A percentile compares a stretch with the other conserved stretches of the same genome.
Evolutionary conservation across 2,888 invertebrate genomes (phyloP).

Genomic region (Euspilapteryx auroguttella): DNA sequence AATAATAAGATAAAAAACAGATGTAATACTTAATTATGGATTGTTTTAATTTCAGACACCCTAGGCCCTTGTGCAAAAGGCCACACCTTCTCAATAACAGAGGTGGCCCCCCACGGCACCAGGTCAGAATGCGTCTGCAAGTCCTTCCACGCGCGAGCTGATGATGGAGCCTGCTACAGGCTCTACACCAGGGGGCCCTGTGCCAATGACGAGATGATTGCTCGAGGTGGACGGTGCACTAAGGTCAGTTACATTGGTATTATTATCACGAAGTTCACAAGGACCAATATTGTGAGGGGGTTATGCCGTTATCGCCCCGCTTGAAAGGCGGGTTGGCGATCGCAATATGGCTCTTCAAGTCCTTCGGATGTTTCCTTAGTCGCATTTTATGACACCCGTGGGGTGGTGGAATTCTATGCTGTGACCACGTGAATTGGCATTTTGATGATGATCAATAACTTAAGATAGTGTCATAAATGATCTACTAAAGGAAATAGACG

Average conservation of each 20-base stretch:
- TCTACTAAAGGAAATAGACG: no score
- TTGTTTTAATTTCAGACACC: slow-evolving; percentile 55
- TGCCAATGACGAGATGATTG: slow-evolving; percentile 65
- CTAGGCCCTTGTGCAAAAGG: slow-evolving; percentile 76
- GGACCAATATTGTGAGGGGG: neutral
- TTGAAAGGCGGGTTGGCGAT: no score
- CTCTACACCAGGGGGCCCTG: slow-evolving; percentile 82
- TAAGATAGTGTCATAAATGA: no score
- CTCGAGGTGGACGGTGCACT: slow-evolving; percentile 68
- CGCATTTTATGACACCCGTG: no score
- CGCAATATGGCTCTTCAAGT: no score
- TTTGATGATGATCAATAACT: no score
- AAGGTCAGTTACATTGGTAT: slow-evolving; percentile 28
- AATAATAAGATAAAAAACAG: no score
- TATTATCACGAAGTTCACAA: neutral
- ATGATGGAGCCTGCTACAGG: slow-evolving; percentile 71
- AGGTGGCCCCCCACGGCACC: slow-evolving; percentile 33
- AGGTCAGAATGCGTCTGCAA: slow-evolving; percentile 71
- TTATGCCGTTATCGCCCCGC: no score
- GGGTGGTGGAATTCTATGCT: no score
- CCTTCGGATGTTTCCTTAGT: no score
- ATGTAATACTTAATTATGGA: no score
- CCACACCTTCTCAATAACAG: slow-evolving; percentile 65
- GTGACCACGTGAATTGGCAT: no score
- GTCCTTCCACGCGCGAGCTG: slow-evolving; percentile 60